These are phyloP conservation scores for Macropis europaea DNA, from an alignment of 2,888 invertebrate species.

Conservation along the genomic window DNA sequence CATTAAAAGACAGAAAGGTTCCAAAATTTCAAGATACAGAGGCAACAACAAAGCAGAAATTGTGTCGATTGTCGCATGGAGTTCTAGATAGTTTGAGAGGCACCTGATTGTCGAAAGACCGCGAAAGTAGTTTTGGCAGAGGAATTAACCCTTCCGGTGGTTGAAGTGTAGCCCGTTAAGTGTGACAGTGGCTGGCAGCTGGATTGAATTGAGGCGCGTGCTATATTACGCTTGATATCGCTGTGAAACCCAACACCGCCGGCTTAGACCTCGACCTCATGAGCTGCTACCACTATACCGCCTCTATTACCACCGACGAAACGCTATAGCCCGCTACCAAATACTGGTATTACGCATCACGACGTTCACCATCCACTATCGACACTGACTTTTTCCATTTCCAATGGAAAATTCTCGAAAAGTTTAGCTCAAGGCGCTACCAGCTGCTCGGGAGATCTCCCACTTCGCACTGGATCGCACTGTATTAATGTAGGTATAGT, in stretches of 20 bases:
- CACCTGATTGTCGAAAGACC: slow-evolving; percentile 46
- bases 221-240: slow-evolving; percentile 70
- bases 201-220: slow-evolving; percentile 72
- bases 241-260: slow-evolving; percentile 70
- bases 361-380: no score
- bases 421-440: no score
- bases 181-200: slow-evolving; percentile 64
- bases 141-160: slow-evolving; percentile 68
- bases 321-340: slow-evolving; percentile 39
- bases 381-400: no score
- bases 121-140: slow-evolving; percentile 37
- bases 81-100: no score
- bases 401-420: no score
- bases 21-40: no score
- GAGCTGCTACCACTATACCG: slow-evolving; percentile 50
- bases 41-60: no score
- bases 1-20: no score
- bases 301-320: slow-evolving; percentile 45
- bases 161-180: slow-evolving; percentile 63
- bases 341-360: slow-evolving; percentile 14
- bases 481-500: no score
- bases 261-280: slow-evolving; percentile 64
- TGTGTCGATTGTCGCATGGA: no score
- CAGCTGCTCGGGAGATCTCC: no score
- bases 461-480: no score